phyloP scores from a whole-genome alignment of 2,797 vertebrate species.

The Etheostoma perlongum region DNA sequence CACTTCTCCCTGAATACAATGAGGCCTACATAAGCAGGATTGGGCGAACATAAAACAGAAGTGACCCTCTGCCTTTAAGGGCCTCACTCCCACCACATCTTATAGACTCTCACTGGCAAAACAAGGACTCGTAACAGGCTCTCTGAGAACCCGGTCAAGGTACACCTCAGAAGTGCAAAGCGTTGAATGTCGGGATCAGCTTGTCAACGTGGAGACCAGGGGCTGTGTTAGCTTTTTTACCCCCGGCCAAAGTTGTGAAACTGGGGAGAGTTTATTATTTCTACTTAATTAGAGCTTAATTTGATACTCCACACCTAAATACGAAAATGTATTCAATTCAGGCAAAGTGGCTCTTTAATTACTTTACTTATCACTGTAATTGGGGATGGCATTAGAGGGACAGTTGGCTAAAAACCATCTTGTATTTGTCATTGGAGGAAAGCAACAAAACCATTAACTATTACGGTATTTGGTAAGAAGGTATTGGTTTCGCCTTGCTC shows the following conservation, averaged over 20 bases:
- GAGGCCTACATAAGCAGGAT: slow-evolving; percentile 55
- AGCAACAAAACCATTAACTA: slow-evolving; percentile 52
- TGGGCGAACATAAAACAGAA: slow-evolving; percentile 74
- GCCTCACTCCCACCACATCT: slow-evolving; percentile 72
- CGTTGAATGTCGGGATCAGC: slow-evolving; percentile 45
- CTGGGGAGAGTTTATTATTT: slow-evolving; percentile 69
- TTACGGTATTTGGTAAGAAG: slow-evolving; percentile 51
- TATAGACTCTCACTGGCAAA: slow-evolving; percentile 62
- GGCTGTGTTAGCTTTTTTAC: slow-evolving; percentile 50
- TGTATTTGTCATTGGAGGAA: slow-evolving; percentile 29
- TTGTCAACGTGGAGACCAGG: slow-evolving; percentile 39
- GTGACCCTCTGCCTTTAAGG: slow-evolving; percentile 63
- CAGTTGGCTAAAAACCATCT: slow-evolving; percentile 34
- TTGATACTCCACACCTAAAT: slow-evolving; percentile 47
- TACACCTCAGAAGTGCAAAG: slow-evolving; percentile 51
- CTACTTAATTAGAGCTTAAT: slow-evolving; percentile 63
- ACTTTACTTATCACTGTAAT: slow-evolving; percentile 54
- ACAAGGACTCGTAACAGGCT: slow-evolving; percentile 47
- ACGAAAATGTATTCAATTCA: slow-evolving; percentile 21
- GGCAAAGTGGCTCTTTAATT: slow-evolving; percentile 47
- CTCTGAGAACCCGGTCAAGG: slow-evolving; percentile 44
- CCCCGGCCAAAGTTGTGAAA: slow-evolving; percentile 35
- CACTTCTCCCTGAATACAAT: slow-evolving; percentile 52
- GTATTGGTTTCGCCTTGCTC: slow-evolving; percentile 65
- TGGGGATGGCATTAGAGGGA: slow-evolving; percentile 33